Conservation (phyloP, 2,797 vertebrate species). For the Chaetodon trifasciatus region DNA sequence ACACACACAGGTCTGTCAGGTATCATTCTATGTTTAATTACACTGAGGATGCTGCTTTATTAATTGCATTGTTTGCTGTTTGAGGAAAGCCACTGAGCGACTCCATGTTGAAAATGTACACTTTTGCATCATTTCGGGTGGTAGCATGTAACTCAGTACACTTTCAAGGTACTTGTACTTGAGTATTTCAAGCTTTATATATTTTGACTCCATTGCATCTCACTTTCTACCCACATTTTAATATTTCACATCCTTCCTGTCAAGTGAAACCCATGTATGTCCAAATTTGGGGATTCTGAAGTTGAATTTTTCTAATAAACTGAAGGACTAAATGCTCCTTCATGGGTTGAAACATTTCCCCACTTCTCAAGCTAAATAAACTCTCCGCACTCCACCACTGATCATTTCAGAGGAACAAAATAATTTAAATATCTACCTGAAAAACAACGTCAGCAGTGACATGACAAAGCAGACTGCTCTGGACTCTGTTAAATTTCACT, state of each 20-base stretch:
- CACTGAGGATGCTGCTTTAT: not conserved
- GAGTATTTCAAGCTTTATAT: not conserved
- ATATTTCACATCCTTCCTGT: not conserved
- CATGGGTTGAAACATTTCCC: not conserved
- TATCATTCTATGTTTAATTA: not conserved
- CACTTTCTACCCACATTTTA: not conserved
- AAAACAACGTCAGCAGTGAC: slow-evolving; percentile 2
- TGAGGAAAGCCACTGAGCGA: not conserved
- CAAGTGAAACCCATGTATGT: no score
- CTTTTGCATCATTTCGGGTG: not conserved
- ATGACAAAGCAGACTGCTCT: slow-evolving; percentile 20
- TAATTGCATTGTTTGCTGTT: not conserved
- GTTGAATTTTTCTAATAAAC: not conserved
- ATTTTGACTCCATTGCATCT: not conserved
- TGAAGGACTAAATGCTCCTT: not conserved
- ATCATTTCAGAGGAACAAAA: slow-evolving; percentile 17
- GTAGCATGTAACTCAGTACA: not conserved
- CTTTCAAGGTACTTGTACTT: not conserved
- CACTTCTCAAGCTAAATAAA: not conserved
- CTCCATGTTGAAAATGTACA: not conserved
- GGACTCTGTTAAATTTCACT: slow-evolving; percentile 7
- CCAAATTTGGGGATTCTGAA: not conserved
- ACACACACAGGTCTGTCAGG: not conserved
- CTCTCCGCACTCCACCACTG: not conserved
- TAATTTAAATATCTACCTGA: not conserved